Conservation (phyloP, 2,113 vertebrate species). For the Megaceryle torquata region DNA sequence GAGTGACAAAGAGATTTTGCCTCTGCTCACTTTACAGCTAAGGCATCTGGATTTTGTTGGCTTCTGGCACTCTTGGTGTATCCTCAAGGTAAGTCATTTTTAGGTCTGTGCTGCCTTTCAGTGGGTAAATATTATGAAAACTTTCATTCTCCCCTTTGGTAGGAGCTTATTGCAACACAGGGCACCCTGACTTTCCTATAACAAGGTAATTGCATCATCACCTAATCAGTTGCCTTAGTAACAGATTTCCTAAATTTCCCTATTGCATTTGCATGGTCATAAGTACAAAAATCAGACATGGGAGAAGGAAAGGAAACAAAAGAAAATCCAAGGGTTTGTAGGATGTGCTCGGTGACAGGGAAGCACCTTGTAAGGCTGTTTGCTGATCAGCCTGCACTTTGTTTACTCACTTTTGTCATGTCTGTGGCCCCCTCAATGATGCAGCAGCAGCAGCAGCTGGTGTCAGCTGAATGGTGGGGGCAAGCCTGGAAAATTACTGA, state of each 20-base stretch:
- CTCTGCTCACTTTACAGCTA: not conserved
- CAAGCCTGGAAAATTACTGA: constrained; percentile 56
- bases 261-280: constrained; percentile 58
- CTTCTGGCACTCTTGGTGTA: not conserved
- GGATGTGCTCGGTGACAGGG: not conserved
- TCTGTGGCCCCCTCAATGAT: not conserved
- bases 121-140: not conserved
- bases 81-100: constrained; percentile 12
- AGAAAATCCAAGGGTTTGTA: not conserved
- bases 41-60: not conserved
- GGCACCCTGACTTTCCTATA: constrained; percentile 55
- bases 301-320: constrained; percentile 28
- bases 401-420: not conserved
- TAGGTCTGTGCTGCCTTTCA: not conserved
- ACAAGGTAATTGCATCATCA: constrained; percentile 68
- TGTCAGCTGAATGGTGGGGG: not conserved
- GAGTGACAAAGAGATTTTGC: not conserved
- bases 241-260: constrained; percentile 71
- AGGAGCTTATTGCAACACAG: constrained; percentile 31
- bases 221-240: constrained; percentile 77
- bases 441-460: not conserved
- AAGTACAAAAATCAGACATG: constrained; percentile 42
- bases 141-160: constrained; percentile 3
- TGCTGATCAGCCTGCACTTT: not conserved
- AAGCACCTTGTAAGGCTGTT: not conserved